Conservation (phyloP, 2,113 vertebrate species). For the Tragelaphus buxtoni region DNA sequence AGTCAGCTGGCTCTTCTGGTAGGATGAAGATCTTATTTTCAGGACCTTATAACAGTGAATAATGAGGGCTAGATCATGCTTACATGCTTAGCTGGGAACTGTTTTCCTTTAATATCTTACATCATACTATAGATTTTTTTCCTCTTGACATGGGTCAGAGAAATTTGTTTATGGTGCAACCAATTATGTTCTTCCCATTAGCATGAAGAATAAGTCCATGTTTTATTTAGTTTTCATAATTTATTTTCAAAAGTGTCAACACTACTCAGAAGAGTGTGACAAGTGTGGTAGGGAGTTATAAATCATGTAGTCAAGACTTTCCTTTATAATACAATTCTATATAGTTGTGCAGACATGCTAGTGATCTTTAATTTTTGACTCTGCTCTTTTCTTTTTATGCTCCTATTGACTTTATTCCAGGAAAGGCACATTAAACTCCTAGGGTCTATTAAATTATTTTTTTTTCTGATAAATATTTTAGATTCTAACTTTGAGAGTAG, state of each 20-base stretch:
- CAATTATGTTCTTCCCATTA: not conserved
- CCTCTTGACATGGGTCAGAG: not conserved
- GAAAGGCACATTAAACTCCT: not conserved
- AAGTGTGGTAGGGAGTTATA: not conserved
- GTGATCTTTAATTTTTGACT: not conserved
- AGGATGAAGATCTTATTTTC: not conserved
- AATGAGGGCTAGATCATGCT: not conserved
- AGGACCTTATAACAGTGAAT: not conserved
- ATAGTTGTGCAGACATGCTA: not conserved
- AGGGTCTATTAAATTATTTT: not conserved
- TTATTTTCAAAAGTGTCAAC: not conserved
- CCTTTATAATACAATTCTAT: not conserved
- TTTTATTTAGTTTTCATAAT: not conserved
- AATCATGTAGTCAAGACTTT: not conserved
- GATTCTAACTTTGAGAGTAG: not conserved
- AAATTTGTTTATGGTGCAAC: not conserved
- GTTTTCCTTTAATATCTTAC: not conserved
- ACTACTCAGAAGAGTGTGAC: not conserved
- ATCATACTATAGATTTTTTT: not conserved
- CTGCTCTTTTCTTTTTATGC: not conserved
- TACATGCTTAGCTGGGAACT: not conserved
- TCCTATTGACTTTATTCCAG: not conserved
- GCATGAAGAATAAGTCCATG: not conserved
- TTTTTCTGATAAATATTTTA: not conserved
- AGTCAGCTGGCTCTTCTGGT: not conserved